Conservation (phyloP, 2,113 vertebrate species). For the Gambusia holbrooki region DNA sequence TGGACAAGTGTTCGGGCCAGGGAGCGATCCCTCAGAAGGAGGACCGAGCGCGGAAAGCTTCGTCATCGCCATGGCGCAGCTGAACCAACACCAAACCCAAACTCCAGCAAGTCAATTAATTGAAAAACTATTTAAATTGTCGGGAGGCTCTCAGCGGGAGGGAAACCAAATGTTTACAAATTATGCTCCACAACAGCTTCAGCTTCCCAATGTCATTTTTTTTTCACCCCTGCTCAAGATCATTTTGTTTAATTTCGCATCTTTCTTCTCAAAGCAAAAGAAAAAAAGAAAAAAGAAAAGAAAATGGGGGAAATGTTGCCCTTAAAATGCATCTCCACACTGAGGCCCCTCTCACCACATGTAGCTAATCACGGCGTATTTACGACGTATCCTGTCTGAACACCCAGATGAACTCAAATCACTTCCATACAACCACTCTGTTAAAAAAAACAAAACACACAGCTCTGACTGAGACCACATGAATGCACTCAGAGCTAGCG, state of each 20-base stretch:
- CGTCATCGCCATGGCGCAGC: constrained; percentile 69
- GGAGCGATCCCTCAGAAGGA: constrained; percentile 57
- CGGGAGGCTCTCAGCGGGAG: constrained; percentile 52
- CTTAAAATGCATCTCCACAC: constrained; percentile 34
- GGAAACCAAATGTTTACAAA: constrained; percentile 70
- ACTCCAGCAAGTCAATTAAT: constrained; percentile 66
- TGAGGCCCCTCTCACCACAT: constrained; percentile 59
- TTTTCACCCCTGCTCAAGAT: neutral
- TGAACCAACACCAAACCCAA: constrained; percentile 77
- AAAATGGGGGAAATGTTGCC: constrained; percentile 41
- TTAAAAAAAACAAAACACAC: constrained; percentile 3
- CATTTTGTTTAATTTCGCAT: constrained; percentile 51
- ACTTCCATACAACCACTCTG: constrained; percentile 69
- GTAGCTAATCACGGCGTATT: constrained; percentile 70
- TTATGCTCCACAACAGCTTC: constrained; percentile 44
- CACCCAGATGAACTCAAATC: constrained; percentile 72
- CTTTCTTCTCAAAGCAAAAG: constrained; percentile 52
- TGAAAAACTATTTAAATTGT: constrained; percentile 70
- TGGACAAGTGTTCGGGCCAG: constrained; percentile 62
- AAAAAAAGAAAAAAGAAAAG: too few species aligned
- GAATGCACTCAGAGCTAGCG: constrained; percentile 38
- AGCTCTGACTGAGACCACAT: constrained; percentile 61
- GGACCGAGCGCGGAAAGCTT: constrained; percentile 55
- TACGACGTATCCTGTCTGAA: constrained; percentile 73
- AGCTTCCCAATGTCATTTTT: neutral